phyloP scores from a whole-genome alignment of 92 coral and sea anemone species.

The Parazoanthus atlanticus region DNA sequence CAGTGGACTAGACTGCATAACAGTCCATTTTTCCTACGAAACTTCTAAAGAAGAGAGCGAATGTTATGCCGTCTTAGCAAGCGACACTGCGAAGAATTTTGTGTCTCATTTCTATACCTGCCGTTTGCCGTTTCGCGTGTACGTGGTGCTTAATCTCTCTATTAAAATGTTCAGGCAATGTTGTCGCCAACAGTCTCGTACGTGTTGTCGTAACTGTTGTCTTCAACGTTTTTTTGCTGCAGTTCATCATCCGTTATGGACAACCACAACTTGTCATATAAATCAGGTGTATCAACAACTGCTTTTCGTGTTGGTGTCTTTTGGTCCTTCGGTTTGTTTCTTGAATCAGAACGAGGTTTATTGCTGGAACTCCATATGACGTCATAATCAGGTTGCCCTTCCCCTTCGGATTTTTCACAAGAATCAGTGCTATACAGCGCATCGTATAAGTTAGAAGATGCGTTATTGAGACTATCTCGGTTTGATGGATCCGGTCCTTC shows the following conservation, averaged over 20 bases:
- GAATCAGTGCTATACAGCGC: not conserved
- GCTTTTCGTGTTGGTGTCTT: not conserved
- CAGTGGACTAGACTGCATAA: too few relatives aligned
- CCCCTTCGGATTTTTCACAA: not conserved
- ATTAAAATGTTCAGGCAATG: not conserved
- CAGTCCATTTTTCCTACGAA: too few relatives aligned
- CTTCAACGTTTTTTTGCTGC: not conserved
- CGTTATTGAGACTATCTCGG: not conserved
- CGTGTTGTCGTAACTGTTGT: not conserved
- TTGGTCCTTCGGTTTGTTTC: not conserved
- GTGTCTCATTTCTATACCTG: too few relatives aligned
- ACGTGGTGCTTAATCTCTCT: too few relatives aligned
- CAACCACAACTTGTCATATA: not conserved
- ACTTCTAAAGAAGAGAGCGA: too few relatives aligned
- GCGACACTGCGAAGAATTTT: too few relatives aligned
- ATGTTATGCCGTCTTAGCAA: too few relatives aligned
- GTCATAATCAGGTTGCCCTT: conserved; percentile 5
- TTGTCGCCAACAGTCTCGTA: conserved; percentile 9
- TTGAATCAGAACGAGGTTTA: not conserved
- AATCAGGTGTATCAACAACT: not conserved
- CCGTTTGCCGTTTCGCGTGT: too few relatives aligned
- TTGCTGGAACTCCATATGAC: not conserved
- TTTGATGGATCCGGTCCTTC: conserved; percentile 7
- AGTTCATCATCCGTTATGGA: not conserved
- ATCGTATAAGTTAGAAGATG: not conserved